A percentile compares a stretch with the other conserved stretches of the same genome.
phyloP scores from a whole-genome alignment of 2,797 vertebrate genomes.

The Peromyscus attwateri region DNA sequence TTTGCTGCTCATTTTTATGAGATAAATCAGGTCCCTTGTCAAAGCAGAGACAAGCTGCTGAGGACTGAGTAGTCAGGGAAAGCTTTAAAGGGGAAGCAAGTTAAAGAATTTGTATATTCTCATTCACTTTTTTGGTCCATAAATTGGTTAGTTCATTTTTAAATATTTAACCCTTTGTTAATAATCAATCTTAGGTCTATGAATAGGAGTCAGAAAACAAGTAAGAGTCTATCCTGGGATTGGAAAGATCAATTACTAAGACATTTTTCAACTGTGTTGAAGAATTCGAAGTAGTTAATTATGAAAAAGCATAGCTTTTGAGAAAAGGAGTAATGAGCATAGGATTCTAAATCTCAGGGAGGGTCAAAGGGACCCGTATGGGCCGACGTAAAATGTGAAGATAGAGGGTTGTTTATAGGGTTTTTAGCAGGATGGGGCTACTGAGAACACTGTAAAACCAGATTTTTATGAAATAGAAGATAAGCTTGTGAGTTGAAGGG shows the following conservation, averaged over 20 bases:
- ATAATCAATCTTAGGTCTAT: not conserved
- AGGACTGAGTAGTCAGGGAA: not conserved
- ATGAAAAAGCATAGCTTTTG: too few relatives aligned
- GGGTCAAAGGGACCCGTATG: not conserved
- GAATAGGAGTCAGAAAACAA: not conserved
- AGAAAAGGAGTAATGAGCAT: not conserved
- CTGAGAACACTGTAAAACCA: not conserved
- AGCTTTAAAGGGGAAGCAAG: not conserved
- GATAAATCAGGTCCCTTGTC: not conserved
- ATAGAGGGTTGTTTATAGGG: not conserved
- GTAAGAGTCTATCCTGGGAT: not conserved
- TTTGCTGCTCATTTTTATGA: constrained; percentile 33
- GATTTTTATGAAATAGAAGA: constrained; percentile 41
- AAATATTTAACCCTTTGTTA: not conserved
- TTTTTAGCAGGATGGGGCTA: not conserved
- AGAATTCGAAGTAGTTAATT: not conserved
- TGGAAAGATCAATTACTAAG: not conserved
- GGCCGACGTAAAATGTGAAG: too few relatives aligned
- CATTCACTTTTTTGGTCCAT: not conserved
- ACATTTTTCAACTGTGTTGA: not conserved
- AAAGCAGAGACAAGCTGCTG: not conserved
- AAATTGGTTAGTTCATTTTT: not conserved
- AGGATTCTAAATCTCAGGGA: not conserved
- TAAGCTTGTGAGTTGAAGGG: not conserved
- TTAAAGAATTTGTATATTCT: not conserved